A percentile compares a stretch with the other conserved stretches of the same genome.
These are phyloP conservation scores for Hapalemur alaotrensis DNA, from an alignment of 2,797 vertebrate genomes.

Conservation along the genomic window DNA sequence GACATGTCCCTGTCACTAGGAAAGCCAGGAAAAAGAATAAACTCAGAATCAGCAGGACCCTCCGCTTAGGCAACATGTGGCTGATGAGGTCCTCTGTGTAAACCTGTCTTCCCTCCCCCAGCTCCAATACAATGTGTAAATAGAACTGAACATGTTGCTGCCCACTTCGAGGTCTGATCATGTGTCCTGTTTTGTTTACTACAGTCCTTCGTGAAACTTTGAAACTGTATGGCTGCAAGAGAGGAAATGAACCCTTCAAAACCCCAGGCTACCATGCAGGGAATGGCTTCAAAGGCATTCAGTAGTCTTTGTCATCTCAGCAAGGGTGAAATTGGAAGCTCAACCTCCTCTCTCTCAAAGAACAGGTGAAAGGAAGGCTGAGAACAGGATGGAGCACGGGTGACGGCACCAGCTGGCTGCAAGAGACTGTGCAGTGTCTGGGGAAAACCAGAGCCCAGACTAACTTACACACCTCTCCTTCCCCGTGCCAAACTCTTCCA, in stretches of 20 bases:
- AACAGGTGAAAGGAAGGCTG: not conserved
- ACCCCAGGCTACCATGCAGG: not conserved
- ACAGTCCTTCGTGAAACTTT: not conserved
- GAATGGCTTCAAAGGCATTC: not conserved
- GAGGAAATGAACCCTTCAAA: not conserved
- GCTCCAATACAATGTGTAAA: not conserved
- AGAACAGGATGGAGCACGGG: accelerated
- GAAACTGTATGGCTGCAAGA: not conserved
- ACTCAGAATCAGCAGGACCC: not conserved
- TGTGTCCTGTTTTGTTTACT: not conserved
- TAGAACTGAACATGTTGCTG: too few relatives aligned
- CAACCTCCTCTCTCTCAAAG: not conserved
- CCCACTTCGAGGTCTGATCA: not conserved
- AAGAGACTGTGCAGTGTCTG: not conserved
- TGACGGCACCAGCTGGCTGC: accelerated
- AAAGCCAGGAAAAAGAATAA: not conserved
- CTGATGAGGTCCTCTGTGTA: not conserved
- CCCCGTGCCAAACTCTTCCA: not conserved
- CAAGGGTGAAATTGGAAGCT: not conserved
- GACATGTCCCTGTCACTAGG: not conserved
- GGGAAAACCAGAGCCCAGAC: not conserved
- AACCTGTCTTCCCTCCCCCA: too few relatives aligned
- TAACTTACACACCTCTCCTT: accelerated
- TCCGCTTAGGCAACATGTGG: not conserved
- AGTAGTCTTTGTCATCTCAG: not conserved